A percentile compares a stretch with the other conserved stretches of the same genome.
phyloP scores from a whole-genome alignment of 2,113 vertebrate genomes.

The Ammodytes marinus region DNA sequence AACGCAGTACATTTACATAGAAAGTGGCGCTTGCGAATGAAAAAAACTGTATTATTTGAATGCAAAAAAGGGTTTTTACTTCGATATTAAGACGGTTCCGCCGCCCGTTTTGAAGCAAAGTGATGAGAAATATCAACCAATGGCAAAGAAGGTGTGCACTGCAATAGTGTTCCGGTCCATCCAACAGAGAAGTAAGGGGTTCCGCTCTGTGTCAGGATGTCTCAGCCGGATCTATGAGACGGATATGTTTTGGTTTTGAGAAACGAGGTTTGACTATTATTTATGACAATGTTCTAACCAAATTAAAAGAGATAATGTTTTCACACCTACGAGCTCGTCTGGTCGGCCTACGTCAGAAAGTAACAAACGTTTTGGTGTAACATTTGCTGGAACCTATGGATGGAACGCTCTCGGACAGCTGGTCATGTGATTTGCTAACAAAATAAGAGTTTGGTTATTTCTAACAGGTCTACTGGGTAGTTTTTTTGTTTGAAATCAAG shows the following conservation, averaged over 20 bases:
- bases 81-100: conserved; percentile 43
- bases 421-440: not conserved
- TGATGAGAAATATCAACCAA: conserved; percentile 64
- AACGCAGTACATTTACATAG: not conserved
- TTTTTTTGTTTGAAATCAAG: not conserved
- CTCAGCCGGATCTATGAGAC: not conserved
- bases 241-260: not conserved
- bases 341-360: not conserved
- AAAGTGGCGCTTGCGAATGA: accelerated
- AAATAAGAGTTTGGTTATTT: not conserved
- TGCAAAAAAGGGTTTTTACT: accelerated
- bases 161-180: conserved; percentile 6
- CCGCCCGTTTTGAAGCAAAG: conserved; percentile 74
- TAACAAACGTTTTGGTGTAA: not conserved
- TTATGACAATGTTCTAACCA: not conserved
- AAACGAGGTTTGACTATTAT: not conserved
- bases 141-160: conserved; percentile 48
- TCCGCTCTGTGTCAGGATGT: conserved; percentile 15
- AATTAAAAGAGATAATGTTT: not conserved
- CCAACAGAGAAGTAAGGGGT: not conserved
- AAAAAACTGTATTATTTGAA: too few relatives aligned
- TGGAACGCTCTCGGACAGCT: not conserved
- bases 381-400: not conserved
- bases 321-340: not conserved
- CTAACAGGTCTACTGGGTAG: accelerated